Evolutionary conservation across 2,113 vertebrate species (phyloP), one percentile per base, ranked within the genome.

Genomic region (Calonectris borealis): DNA sequence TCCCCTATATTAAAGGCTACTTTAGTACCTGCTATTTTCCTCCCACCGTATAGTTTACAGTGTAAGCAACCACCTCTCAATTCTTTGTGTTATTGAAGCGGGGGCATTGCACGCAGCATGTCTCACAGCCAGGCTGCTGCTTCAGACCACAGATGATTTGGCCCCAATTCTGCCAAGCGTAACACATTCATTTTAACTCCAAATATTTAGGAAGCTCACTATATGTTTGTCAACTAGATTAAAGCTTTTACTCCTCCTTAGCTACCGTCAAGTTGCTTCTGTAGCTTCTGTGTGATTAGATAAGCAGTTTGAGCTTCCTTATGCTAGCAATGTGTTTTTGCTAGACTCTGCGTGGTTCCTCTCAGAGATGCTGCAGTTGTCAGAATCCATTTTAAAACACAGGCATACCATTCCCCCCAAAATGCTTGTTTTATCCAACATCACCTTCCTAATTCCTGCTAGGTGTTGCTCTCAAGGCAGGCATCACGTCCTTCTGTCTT

Each of bases 71-170:
- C 48, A 79, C 11, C 19, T 52, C 71, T 55, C 80, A 42, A 3
- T 42, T 34, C 38, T 42, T 36, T n/a, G 25, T 46, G 69, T 52
- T 70, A 0, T 17, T n/a, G 13, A 72, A 42, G 58, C 0, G 6
- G 77, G 42, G 24, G 19, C 64, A 75, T 2, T 38, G n/a, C 32
- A 70, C 0, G 0, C 38, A 77, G 42, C n/a, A 25, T 0, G 2
- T 29, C 65, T 61, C 57, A n/a, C 19, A 71, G 62, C n/a, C 70
- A 64, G 24, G 52, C 55, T 83, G 36, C 42, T 69, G 25, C 90
- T 68, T 86, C 51, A 92, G 26, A 58, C 29, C 4, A 2, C 22
- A 26, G 51, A 77, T 31, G 18, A 81, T 66, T 7, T 13, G 29
- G 26, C 29, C 4, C 36, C 46, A 65, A 1, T 66, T 77, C 60